Percentiles rank a stretch among this genome's conserved stretches.
Conservation (phyloP, 1,140 invertebrate species). For the Papilio helenus region DNA sequence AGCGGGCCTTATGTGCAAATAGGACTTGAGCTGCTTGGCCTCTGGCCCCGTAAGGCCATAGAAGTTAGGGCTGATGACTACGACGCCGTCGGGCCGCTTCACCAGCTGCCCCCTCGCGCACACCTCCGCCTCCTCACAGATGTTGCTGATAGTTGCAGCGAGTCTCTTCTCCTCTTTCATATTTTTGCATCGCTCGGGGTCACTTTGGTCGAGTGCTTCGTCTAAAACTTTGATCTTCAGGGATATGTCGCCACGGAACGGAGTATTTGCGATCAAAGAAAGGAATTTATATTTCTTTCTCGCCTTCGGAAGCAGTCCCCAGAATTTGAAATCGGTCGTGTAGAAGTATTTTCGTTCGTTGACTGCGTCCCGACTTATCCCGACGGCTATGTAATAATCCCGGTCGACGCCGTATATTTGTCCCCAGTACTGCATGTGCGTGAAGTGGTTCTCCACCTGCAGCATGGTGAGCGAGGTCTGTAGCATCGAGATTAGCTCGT, state of each 20-base stretch:
- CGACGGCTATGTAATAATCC: constrained; percentile 90
- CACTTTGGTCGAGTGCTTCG: constrained; percentile 74
- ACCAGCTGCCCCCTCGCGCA: constrained; percentile 89
- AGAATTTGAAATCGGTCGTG: constrained; percentile 86
- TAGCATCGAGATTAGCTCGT: constrained; percentile 86
- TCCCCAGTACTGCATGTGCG: constrained; percentile 89
- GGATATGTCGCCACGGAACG: constrained; percentile 70
- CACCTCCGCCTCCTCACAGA: constrained; percentile 87
- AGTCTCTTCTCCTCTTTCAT: constrained; percentile 91
- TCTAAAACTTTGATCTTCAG: constrained; percentile 75
- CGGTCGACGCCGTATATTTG: constrained; percentile 86
- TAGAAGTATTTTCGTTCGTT: constrained; percentile 87
- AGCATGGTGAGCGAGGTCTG: constrained; percentile 88
- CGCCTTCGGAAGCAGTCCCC: constrained; percentile 86
- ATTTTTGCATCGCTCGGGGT: constrained; percentile 78
- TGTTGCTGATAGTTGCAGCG: constrained; percentile 86
- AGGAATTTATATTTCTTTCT: constrained; percentile 84
- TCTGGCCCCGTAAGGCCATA: constrained; percentile 85
- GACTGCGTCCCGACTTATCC: constrained; percentile 87
- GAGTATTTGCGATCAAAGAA: constrained; percentile 76
- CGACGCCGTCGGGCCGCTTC: constrained; percentile 85
- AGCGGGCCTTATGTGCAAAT: constrained; percentile 86
- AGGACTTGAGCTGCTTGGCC: constrained; percentile 85
- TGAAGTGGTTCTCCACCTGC: constrained; percentile 90
- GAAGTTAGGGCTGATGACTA: constrained; percentile 87